phyloP scores from a whole-genome alignment of 2,113 vertebrate species.

The Pristiophorus japonicus region DNA sequence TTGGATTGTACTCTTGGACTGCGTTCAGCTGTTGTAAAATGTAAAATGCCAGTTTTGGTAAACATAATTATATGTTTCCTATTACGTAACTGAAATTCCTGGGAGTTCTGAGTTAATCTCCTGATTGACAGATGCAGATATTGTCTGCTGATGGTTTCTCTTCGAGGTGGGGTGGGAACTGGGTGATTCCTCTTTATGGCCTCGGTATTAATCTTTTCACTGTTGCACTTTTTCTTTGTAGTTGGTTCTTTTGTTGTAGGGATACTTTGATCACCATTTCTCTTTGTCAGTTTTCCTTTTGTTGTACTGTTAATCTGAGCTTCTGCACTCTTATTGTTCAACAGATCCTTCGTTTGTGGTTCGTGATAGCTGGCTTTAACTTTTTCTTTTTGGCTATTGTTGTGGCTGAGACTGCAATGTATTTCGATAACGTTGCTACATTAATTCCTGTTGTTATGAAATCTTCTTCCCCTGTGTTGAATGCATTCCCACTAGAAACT shows the following conservation, averaged over 20 bases:
- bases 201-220: constrained; percentile 19
- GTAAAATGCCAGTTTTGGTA: background rate
- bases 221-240: background rate
- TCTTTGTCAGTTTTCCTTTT: constrained; percentile 21
- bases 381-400: constrained; percentile 15
- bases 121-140: constrained; percentile 23
- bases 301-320: background rate
- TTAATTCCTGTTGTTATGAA: background rate
- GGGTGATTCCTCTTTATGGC: background rate
- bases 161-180: background rate
- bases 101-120: background rate
- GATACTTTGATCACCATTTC: constrained; percentile 27
- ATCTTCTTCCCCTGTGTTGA: background rate
- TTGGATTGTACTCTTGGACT: background rate
- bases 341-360: background rate
- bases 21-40: background rate
- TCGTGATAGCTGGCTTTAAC: background rate
- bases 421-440: background rate
- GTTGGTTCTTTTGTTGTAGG: constrained; percentile 16
- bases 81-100: background rate
- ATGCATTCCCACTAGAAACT: background rate
- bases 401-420: background rate
- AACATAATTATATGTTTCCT: background rate
- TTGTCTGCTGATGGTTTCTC: constrained; percentile 15
- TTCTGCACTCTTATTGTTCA: background rate